These are phyloP conservation scores for Plotosus lineatus DNA, from an alignment of 2,113 vertebrate species.

Conservation along the genomic window DNA sequence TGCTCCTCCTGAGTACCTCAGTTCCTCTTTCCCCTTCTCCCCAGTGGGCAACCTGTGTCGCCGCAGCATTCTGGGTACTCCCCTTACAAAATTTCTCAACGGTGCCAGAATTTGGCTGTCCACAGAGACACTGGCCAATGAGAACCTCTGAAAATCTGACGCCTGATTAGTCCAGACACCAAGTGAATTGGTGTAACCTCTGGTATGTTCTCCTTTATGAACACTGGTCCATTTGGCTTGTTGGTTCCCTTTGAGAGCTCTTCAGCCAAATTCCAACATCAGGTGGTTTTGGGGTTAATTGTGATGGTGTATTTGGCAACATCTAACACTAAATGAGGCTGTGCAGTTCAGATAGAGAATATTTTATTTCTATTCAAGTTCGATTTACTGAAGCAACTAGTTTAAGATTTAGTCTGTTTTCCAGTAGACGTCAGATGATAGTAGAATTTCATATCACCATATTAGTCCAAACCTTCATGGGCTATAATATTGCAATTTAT, in stretches of 20 bases:
- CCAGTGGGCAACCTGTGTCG: slow-evolving; percentile 91
- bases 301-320: background rate
- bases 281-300: background rate
- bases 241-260: too few species aligned
- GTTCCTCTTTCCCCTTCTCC: slow-evolving; percentile 92
- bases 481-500: background rate
- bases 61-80: slow-evolving; percentile 85
- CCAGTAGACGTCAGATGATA: background rate
- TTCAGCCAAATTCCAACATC: background rate
- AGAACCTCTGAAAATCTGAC: slow-evolving; percentile 68
- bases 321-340: background rate
- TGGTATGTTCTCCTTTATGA: slow-evolving; percentile 25
- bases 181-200: background rate
- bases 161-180: background rate
- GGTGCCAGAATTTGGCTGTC: slow-evolving; percentile 96
- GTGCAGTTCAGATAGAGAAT: background rate
- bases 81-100: slow-evolving; percentile 92
- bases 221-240: slow-evolving; percentile 51
- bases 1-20: slow-evolving; percentile 80
- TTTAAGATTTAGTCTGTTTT: slow-evolving; percentile 5
- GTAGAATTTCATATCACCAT: background rate
- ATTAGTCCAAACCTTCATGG: background rate
- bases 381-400: slow-evolving; percentile 18
- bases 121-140: slow-evolving; percentile 91
- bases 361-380: background rate